Evolutionary conservation across 2,797 vertebrate species (phyloP).

Genomic region (Lutjanus campechanus): DNA sequence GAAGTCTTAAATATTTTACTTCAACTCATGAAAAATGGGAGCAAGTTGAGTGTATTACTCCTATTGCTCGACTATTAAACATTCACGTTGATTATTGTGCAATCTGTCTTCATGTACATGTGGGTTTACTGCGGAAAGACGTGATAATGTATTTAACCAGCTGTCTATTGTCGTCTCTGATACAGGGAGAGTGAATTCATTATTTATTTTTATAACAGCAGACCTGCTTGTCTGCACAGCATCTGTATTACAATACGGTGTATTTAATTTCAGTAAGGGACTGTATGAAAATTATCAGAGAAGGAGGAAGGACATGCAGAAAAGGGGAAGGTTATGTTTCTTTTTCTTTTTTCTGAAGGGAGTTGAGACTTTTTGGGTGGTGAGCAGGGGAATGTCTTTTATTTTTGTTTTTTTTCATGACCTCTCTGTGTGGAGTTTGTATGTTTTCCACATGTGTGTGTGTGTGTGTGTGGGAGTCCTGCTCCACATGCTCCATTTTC

Average conservation of each 20-base stretch:
- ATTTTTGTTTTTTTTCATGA: too few species aligned
- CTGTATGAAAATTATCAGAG: background rate
- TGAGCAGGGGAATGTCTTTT: background rate
- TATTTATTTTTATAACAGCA: background rate
- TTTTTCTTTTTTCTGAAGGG: background rate
- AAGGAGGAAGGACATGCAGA: background rate
- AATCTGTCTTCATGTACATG: background rate
- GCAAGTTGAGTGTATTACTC: background rate
- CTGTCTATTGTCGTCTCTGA: background rate
- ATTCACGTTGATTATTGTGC: background rate
- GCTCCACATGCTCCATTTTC: too few species aligned
- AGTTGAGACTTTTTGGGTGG: too few species aligned
- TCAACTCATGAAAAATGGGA: too few species aligned
- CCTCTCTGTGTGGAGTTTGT: too few species aligned
- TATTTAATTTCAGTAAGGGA: background rate
- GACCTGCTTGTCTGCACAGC: slow-evolving; percentile 10
- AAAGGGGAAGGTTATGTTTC: background rate
- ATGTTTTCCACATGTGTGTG: too few species aligned
- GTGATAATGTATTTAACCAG: background rate
- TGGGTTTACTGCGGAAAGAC: background rate
- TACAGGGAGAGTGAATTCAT: background rate
- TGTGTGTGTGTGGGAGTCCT: too few species aligned
- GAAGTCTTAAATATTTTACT: too few species aligned
- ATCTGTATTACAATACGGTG: background rate
- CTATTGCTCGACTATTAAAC: background rate